Evolutionary conservation across 2,113 vertebrate genomes (phyloP).

Genomic region (Hemibagrus wyckioides): DNA sequence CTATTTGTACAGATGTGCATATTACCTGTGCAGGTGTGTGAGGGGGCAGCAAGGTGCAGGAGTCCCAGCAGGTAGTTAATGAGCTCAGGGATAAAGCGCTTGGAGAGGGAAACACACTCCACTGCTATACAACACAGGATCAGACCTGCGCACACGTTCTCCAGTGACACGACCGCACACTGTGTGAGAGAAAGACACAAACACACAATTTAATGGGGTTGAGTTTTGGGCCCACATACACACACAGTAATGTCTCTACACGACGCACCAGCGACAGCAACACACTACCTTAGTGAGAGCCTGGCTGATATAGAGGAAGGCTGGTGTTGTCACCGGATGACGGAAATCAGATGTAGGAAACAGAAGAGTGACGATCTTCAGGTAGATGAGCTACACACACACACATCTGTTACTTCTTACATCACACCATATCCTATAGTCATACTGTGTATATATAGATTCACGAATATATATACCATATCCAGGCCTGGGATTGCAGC

Average conservation of each 20-base stretch:
- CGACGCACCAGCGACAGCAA: background rate
- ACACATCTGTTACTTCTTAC: background rate
- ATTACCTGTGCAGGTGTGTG: constrained; percentile 72
- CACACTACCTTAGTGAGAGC: constrained; percentile 84
- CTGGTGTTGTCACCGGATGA: constrained; percentile 90
- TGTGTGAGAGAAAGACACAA: constrained; percentile 50
- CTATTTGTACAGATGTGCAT: background rate
- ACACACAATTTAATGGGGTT: background rate
- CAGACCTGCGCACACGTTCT: constrained; percentile 81
- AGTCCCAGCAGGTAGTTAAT: constrained; percentile 86
- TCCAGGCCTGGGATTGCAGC: constrained; percentile 77
- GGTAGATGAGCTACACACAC: constrained; percentile 79
- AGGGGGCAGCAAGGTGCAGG: constrained; percentile 81
- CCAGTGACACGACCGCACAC: constrained; percentile 81
- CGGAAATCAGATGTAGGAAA: constrained; percentile 95
- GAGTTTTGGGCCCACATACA: background rate
- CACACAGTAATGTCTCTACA: background rate
- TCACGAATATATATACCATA: constrained; percentile 69
- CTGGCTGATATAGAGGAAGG: constrained; percentile 86
- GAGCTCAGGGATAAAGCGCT: constrained; percentile 88
- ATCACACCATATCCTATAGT: background rate
- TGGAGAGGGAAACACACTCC: constrained; percentile 87
- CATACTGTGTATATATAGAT: too few species aligned
- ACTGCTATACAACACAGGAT: constrained; percentile 84
- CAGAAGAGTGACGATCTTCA: constrained; percentile 84